phyloP scores from a whole-genome alignment of 1,140 invertebrate species.

The Euura lappo region DNA sequence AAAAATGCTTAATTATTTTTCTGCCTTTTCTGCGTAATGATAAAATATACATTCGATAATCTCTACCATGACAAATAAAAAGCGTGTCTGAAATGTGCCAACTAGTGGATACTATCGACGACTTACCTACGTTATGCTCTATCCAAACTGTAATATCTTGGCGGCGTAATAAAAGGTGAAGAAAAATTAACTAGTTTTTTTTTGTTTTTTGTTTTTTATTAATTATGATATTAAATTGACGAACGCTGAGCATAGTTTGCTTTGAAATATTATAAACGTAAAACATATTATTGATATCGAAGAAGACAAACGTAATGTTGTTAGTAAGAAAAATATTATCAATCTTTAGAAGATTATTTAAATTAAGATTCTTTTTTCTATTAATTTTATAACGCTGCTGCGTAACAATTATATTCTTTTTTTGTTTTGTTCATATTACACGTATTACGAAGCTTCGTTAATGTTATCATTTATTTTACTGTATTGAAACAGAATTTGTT shows the following conservation, averaged over 20 bases:
- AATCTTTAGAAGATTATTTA: neutral
- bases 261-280: neutral
- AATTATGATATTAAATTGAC: neutral
- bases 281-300: neutral
- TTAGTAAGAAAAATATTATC: no score
- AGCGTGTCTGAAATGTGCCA: neutral
- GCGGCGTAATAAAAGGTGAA: no score
- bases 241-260: conserved; percentile 1
- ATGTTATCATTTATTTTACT: neutral
- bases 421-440: neutral
- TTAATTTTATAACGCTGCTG: neutral
- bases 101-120: neutral
- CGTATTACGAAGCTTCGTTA: neutral
- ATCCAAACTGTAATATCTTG: neutral
- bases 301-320: neutral
- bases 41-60: neutral
- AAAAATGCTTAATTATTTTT: neutral
- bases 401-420: neutral
- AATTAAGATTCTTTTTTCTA: no score
- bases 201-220: neutral
- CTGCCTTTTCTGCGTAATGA: no score
- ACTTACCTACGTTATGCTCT: neutral
- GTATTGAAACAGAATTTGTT: neutral
- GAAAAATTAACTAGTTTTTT: no score
- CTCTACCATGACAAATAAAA: neutral